A percentile compares a stretch with the other conserved stretches of the same genome.
These are phyloP conservation scores for Altica lythri DNA, from an alignment of 2,888 invertebrate genomes.

Conservation along the genomic window DNA sequence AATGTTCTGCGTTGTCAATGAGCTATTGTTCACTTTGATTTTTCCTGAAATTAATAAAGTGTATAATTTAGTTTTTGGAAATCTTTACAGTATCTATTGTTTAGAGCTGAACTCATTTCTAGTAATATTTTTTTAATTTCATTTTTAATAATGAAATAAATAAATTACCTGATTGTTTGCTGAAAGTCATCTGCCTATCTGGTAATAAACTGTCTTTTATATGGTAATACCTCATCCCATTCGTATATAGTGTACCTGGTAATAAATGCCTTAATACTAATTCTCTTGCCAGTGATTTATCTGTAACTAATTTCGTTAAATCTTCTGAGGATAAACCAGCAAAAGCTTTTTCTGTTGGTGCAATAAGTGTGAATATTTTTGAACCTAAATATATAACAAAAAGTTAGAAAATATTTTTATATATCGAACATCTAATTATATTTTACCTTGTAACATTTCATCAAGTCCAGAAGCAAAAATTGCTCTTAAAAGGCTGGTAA, in stretches of 20 bases:
- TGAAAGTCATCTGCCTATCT: slow-evolving; percentile 76
- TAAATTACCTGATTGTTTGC: slow-evolving; percentile 75
- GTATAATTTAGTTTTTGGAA: too few relatives aligned
- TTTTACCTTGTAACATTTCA: slow-evolving; percentile 70
- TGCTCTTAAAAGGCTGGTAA: slow-evolving; percentile 78
- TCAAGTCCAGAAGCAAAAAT: slow-evolving; percentile 78
- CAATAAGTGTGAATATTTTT: slow-evolving; percentile 84
- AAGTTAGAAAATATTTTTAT: background rate
- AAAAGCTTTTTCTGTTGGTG: slow-evolving; percentile 83
- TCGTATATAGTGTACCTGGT: slow-evolving; percentile 80
- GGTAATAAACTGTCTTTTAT: slow-evolving; percentile 78
- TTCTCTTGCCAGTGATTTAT: slow-evolving; percentile 69
- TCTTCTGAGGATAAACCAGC: slow-evolving; percentile 67
- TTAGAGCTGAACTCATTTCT: background rate
- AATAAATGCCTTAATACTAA: slow-evolving; percentile 77
- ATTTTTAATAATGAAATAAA: background rate
- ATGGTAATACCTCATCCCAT: slow-evolving; percentile 87
- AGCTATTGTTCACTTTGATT: slow-evolving; percentile 81
- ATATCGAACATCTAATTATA: background rate
- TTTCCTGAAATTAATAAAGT: slow-evolving; percentile 65
- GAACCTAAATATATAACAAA: slow-evolving; percentile 62
- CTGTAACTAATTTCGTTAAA: slow-evolving; percentile 65
- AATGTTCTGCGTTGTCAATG: slow-evolving; percentile 82
- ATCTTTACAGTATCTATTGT: background rate
- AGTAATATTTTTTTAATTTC: background rate